Conservation (phyloP, 2,113 vertebrate species). For the Urocolius indicus region DNA sequence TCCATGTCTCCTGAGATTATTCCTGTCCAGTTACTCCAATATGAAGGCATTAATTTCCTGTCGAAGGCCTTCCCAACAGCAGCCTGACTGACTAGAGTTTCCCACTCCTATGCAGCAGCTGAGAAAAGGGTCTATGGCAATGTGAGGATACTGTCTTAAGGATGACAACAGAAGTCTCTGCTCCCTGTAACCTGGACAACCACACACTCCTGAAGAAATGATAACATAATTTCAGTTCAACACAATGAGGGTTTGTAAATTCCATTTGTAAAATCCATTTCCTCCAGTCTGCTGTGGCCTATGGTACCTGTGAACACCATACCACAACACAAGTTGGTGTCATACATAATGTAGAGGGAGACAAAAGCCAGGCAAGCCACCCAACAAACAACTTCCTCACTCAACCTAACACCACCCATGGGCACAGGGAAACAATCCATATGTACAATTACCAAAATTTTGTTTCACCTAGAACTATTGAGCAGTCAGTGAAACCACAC, state of each 20-base stretch:
- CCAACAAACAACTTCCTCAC: neutral
- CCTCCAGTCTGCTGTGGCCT: accelerated
- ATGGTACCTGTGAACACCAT: neutral
- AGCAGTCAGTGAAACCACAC: neutral
- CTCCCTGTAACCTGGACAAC: neutral
- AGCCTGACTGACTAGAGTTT: neutral
- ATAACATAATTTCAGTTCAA: neutral
- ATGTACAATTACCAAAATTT: neutral
- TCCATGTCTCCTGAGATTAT: neutral
- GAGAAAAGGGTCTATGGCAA: neutral
- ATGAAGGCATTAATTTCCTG: neutral
- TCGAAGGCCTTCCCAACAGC: neutral
- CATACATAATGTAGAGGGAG: neutral
- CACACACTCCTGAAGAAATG: neutral
- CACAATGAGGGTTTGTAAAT: neutral
- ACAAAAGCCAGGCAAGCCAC: neutral
- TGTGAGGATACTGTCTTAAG: neutral
- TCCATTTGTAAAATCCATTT: neutral
- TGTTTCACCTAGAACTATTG: neutral
- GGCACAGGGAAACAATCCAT: neutral
- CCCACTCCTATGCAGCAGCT: accelerated
- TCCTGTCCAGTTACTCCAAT: accelerated
- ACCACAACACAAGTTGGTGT: neutral
- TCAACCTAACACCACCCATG: neutral
- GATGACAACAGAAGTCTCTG: neutral